phyloP scores from a whole-genome alignment of 2,797 vertebrate genomes.

The Phrynocephalus vlangalii region DNA sequence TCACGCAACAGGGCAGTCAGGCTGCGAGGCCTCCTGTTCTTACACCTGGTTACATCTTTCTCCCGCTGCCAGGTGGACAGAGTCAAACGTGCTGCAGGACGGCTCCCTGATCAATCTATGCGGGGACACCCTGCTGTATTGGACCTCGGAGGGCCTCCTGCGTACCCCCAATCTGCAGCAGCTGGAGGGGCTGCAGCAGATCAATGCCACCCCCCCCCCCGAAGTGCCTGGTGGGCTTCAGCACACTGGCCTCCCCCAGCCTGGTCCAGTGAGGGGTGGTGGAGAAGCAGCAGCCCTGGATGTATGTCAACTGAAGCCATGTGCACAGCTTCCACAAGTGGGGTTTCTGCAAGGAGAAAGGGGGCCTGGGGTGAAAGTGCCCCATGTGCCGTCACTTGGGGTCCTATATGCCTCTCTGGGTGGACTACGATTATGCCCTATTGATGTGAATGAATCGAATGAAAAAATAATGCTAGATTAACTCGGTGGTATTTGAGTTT shows the following conservation, averaged over 20 bases:
- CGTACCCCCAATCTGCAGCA: constrained; percentile 89
- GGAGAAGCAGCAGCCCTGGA: constrained; percentile 91
- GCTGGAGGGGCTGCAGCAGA: constrained; percentile 88
- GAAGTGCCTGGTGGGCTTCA: constrained; percentile 91
- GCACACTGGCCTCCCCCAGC: constrained; percentile 89
- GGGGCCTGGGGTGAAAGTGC: constrained; percentile 85
- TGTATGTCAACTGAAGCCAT: constrained; percentile 89
- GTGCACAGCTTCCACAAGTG: constrained; percentile 91
- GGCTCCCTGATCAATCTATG: constrained; percentile 90
- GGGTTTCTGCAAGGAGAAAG: constrained; percentile 83
- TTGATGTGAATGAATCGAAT: no score
- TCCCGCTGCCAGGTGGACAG: constrained; percentile 83
- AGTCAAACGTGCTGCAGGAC: constrained; percentile 89
- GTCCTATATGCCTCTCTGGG: constrained; percentile 89
- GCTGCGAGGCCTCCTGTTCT: not conserved
- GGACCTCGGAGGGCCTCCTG: constrained; percentile 84
- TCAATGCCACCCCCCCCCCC: constrained; percentile 87
- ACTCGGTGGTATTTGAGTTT: no score
- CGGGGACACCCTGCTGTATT: constrained; percentile 89
- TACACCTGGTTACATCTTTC: not conserved
- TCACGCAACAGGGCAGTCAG: no score
- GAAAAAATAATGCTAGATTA: no score
- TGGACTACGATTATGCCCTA: constrained; percentile 80
- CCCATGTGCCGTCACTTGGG: constrained; percentile 89
- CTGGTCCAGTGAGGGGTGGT: constrained; percentile 85